These are phyloP conservation scores for Metopolophium dirhodum DNA, from an alignment of 1,140 invertebrate genomes.

Conservation along the genomic window DNA sequence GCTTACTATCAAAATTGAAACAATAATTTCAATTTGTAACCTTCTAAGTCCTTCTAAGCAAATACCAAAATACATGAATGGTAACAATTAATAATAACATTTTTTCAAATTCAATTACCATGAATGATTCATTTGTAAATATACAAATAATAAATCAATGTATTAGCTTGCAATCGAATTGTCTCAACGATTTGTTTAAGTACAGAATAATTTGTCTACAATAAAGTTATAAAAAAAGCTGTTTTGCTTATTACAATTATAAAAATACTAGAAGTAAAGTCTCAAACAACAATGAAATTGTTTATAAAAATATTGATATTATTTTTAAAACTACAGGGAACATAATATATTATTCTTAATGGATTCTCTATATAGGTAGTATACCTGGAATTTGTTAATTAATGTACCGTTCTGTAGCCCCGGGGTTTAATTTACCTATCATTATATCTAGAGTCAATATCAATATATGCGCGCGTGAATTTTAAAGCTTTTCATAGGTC, in stretches of 20 bases:
- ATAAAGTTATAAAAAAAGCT: not conserved
- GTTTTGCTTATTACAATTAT: not conserved
- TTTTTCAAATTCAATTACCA: too few relatives aligned
- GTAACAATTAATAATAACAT: not conserved
- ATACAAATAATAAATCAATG: too few relatives aligned
- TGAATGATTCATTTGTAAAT: too few relatives aligned
- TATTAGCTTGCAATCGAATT: not conserved
- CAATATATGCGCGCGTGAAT: not conserved
- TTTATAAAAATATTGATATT: not conserved
- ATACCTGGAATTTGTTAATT: constrained; percentile 32
- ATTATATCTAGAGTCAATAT: not conserved
- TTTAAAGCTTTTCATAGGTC: constrained; percentile 3
- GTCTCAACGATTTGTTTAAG: not conserved
- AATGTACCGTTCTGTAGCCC: constrained; percentile 27
- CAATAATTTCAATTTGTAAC: not conserved
- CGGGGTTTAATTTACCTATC: not conserved
- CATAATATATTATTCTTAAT: not conserved
- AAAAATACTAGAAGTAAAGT: not conserved
- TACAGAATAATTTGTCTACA: not conserved
- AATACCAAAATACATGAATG: not conserved
- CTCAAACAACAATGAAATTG: not conserved
- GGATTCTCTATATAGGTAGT: not conserved
- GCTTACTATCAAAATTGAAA: not conserved
- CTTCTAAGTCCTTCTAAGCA: not conserved
- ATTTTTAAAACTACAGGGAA: not conserved